Evolutionary conservation across 2,797 vertebrate species (phyloP).

Genomic region (Enteromius mattozi): DNA sequence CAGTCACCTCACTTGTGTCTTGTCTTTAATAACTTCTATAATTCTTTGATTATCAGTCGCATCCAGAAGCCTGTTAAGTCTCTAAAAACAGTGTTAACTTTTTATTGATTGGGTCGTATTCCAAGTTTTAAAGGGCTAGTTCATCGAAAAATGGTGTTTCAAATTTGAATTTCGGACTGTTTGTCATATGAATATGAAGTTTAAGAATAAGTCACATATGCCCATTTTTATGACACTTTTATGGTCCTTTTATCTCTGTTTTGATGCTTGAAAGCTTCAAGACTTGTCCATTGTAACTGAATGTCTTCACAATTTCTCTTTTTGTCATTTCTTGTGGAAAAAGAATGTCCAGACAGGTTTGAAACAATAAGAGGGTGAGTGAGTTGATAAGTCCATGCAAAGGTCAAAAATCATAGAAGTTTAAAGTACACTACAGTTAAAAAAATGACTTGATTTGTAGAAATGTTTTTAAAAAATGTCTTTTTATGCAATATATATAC

Average conservation of each 20-base stretch:
- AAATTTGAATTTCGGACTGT: not conserved
- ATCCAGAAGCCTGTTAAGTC: slow-evolving; percentile 66
- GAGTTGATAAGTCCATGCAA: too few relatives aligned
- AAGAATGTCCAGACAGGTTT: not conserved
- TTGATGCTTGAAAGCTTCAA: not conserved
- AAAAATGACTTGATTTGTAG: not conserved
- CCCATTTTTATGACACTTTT: not conserved
- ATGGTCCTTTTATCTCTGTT: not conserved
- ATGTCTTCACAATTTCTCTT: not conserved
- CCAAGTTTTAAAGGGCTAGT: slow-evolving; percentile 62
- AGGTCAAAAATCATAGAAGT: too few relatives aligned
- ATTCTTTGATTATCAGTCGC: slow-evolving; percentile 67
- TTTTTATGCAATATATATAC: not conserved
- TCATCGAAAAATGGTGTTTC: not conserved
- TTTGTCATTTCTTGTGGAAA: not conserved
- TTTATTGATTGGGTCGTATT: slow-evolving; percentile 66
- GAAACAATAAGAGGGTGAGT: not conserved
- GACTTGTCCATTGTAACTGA: not conserved
- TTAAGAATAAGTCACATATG: not conserved
- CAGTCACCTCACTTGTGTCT: slow-evolving; percentile 59
- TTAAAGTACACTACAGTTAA: not conserved
- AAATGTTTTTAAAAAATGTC: not conserved
- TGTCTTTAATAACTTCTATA: slow-evolving; percentile 68
- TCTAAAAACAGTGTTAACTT: slow-evolving; percentile 68
- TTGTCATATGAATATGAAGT: not conserved